Base-by-base conservation (phyloP, 2,888 invertebrate species). In the Eugnorisma glareosa region DNA sequence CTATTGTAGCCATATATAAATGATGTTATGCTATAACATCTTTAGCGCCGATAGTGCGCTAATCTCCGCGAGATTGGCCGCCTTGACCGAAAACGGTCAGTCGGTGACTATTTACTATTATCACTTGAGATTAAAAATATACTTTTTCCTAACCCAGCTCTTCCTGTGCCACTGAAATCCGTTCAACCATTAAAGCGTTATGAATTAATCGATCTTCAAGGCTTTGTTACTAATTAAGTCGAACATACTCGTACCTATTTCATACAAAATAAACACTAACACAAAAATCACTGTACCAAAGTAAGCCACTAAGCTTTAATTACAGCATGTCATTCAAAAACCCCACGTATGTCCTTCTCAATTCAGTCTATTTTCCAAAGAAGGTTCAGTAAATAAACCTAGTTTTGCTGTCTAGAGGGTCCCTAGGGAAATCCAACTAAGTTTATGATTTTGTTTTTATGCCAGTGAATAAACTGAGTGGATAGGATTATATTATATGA, bases 391-490 rank as follows among this genome's bases (percentile, higher is more conserved):
- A 40, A 68, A 85, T 82, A 69, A 68, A 67, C 21, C 57, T 74
- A 85, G 83, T 75, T 82, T 75, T 54, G 51, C 24, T 64, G 64
- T 57, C 28, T 63, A 74, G 75, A 37, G 40, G 40, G n/a, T 68
- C 86, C 75, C 76, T 69, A 43, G 2, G 86, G 86, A 79, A 84
- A 85, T 85, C 63, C 67, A 37, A 71, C 64, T 69, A 64, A 76
- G 48, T 72, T 74, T 45, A 72, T 74, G 79, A 85, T 72, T 82
- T 73, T 63, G 73, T 76, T 84, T 85, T 78, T 82, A 79, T 79
- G 31, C 13, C 51, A 72, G 79, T 45, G 45, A 43, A n/a, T 59
- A 45, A 63, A 72, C 61, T 61, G 35, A 72, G 11, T 74, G 43
- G 37, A 61, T 15, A n/a, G 57, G 43, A 66, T 48, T 75, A 73